Base-by-base conservation (phyloP, 2,888 invertebrate species). In the Pseudococcus jackbeardsleyi region DNA sequence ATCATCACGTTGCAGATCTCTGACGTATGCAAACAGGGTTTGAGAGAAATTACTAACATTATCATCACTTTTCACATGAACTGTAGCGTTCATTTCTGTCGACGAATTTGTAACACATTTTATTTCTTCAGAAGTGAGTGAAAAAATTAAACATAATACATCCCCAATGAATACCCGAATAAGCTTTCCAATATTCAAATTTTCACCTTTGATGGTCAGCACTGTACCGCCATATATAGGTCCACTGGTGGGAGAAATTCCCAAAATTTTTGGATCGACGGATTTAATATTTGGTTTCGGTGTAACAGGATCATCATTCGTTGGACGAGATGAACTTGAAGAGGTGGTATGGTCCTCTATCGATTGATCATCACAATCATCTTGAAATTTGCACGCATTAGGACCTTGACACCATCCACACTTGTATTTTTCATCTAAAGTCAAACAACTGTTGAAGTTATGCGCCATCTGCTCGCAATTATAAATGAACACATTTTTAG, bases 351-450 rank as follows among this genome's bases (percentile, higher is more conserved):
- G n/a, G n/a, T n/a, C n/a, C n/a, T n/a, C n/a, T n/a, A 42, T 8
- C 9, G 0, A 2, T 3, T 33, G 42, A 5, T 42, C 42, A 3
- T 6, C 9, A 42, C 98, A 98, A 91, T 97, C 97, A 90, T 96
- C 96, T 91, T 96, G 95, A 39, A 98, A 97, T 92, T 97, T 97
- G 91, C 98, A 98, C 88, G 96, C 94, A 91, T 96, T 96, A 0
- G 96, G 96, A 89, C 96, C 96, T 91, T 97, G 96, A 91, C 98
- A 99, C 99, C 99, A 99, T 85, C 98, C 98, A 92, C 99, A 99
- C 89, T 96, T 95, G 92, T 97, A 98, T 91, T 97, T 97, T 91
- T 96, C 95, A 6, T 96, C 95, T 89, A 42, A 42, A 42, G 42
- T 8, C 91, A 99, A 93, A 92, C 99, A 99, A 93, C 97, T 96